Base-by-base conservation (phyloP, 1,140 invertebrate species). In the Palaemon carinicauda region DNA sequence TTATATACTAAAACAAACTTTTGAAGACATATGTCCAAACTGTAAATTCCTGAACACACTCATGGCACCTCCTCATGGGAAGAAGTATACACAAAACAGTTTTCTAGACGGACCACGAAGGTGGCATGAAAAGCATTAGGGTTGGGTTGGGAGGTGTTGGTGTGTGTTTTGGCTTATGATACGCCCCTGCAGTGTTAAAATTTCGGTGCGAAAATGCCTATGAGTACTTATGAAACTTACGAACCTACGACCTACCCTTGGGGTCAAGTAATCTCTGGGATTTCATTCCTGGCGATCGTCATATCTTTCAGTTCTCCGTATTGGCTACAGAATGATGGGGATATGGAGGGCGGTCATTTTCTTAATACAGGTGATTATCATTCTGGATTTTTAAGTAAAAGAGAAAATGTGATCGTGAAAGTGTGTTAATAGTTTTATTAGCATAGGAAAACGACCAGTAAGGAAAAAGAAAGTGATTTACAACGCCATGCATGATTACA, bases 271-370 rank as follows among this genome's bases (percentile, higher is more conserved):
- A 65, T 91, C 90, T 90, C 95, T 78, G 91, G 92, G 33, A 88
- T 95, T 65, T 95, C 95, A 27, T 95, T 95, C 91, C 86, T 96
- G 87, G 94, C 96, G 85, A 94, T 97, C 88, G 91, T 98, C 7
- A 94, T 98, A 82, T 95, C 97, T 3, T 99, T 98, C 92, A 95
- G 95, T 81, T 97, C 97, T 89, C 97, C 97, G 31, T 96, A 96
- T 91, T 99, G 98, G 97, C 92, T 99, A 29, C 95, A 96, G 89
- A 96, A 96, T 19, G 96, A 97, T 92, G 95, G 96, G 3, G 94
- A 95, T 92, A 91, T 97, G 24, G 92, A 93, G 87, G 93, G 96
- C 89, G 95, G 96, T 19, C 95, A 95, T 90, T 97, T 98, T 92
- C 92, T 95, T 77, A 95, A 95, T 92, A 94, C 97, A 86, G 96